phyloP scores from a whole-genome alignment of 2,797 vertebrate species.

The Premnoplex brunnescens region DNA sequence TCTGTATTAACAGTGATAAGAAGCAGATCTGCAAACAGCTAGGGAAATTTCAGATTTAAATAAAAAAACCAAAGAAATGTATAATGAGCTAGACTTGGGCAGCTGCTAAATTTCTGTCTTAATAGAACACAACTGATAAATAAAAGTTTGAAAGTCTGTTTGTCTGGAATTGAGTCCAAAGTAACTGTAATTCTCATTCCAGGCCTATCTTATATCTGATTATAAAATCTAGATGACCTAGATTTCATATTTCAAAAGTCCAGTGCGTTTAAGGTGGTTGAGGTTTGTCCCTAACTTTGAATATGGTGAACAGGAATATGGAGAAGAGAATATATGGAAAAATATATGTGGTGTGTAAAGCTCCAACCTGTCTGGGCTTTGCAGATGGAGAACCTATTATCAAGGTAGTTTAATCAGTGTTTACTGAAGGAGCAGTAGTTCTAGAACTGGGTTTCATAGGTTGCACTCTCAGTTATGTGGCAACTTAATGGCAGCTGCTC shows the following conservation, averaged over 20 bases:
- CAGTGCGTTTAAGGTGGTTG: background rate
- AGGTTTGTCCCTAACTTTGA: background rate
- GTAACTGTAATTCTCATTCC: background rate
- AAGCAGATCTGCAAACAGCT: background rate
- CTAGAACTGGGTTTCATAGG: background rate
- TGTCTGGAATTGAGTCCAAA: background rate
- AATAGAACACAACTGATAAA: background rate
- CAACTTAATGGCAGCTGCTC: background rate
- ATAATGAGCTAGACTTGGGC: background rate
- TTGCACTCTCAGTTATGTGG: background rate
- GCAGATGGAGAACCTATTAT: background rate
- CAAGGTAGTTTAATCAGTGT: background rate
- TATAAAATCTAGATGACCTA: background rate
- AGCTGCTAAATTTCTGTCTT: background rate
- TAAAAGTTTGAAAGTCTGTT: background rate
- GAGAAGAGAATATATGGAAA: background rate
- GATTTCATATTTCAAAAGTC: background rate
- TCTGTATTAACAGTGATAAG: background rate
- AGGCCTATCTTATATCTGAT: background rate
- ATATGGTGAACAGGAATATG: background rate
- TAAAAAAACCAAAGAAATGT: background rate
- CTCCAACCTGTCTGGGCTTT: background rate
- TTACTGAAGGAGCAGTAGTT: constrained; percentile 31
- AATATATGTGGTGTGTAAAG: background rate
- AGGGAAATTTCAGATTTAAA: background rate